These are phyloP conservation scores for Physella acuta DNA, from an alignment of 1,140 invertebrate species.

Conservation along the genomic window DNA sequence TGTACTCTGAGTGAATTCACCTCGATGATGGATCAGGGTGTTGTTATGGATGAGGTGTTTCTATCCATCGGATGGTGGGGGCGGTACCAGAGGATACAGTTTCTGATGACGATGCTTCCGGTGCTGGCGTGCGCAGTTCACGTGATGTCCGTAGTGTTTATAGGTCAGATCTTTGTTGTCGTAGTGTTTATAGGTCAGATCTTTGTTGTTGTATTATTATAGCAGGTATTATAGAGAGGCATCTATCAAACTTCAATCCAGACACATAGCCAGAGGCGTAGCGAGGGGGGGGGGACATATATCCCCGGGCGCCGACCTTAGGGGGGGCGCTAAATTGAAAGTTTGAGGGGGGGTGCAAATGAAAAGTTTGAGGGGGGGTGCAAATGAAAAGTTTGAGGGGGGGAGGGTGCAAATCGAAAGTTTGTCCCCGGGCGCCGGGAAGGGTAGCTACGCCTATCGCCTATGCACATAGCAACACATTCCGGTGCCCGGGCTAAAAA, in stretches of 20 bases:
- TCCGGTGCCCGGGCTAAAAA: neutral
- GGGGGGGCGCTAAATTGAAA: no score
- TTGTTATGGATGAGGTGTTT: slow-evolving; percentile 22
- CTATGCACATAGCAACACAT: neutral
- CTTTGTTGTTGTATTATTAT: neutral
- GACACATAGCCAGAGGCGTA: no score
- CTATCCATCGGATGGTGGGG: slow-evolving; percentile 14
- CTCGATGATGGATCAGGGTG: slow-evolving; percentile 14
- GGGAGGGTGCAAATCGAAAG: no score
- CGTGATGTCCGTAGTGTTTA: slow-evolving; percentile 3
- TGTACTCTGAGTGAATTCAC: no score
- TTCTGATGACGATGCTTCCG: neutral
- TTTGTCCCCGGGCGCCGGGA: no score
- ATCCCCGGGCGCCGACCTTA: no score
- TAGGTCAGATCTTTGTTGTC: neutral
- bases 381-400: no score
- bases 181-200: slow-evolving; percentile 8
- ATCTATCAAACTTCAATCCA: neutral
- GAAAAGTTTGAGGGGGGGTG: no score
- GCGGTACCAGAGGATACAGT: slow-evolving; percentile 13
- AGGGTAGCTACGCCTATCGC: neutral
- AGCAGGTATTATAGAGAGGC: neutral
- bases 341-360: no score
- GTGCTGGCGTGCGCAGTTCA: slow-evolving; percentile 16
- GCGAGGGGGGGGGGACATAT: no score